These are phyloP conservation scores for Mythimna lalbum DNA, from an alignment of 2,888 invertebrate species.

Conservation along the genomic window DNA sequence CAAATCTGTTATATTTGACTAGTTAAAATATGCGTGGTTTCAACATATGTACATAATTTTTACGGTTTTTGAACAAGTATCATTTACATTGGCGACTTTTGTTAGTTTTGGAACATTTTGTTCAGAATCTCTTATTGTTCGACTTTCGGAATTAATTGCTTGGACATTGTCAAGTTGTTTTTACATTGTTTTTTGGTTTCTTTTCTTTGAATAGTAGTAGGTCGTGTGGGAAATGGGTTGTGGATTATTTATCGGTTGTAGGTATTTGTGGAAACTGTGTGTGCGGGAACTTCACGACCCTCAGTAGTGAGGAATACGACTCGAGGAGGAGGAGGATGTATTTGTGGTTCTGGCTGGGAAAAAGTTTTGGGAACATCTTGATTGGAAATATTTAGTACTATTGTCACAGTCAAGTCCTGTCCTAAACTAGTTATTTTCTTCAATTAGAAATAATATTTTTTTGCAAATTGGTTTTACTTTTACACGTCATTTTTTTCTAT, in stretches of 20 bases:
- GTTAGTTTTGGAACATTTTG: constrained; percentile 62
- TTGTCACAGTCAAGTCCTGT: background rate
- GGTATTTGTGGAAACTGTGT: too few relatives aligned
- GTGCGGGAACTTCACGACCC: too few relatives aligned
- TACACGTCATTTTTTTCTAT: too few relatives aligned
- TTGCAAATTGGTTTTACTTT: background rate
- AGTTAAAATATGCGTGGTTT: constrained; percentile 65
- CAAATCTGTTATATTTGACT: constrained; percentile 83
- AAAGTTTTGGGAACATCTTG: constrained; percentile 22
- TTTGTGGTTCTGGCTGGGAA: constrained; percentile 31
- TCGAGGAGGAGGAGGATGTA: too few relatives aligned
- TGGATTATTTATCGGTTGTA: constrained; percentile 55
- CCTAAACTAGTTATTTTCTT: too few relatives aligned
- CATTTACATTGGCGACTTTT: constrained; percentile 67
- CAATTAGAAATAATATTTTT: background rate
- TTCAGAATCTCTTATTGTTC: constrained; percentile 62
- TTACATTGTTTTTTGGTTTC: constrained; percentile 54
- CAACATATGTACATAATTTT: constrained; percentile 81
- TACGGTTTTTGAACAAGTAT: constrained; percentile 73
- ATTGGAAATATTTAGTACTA: constrained; percentile 10
- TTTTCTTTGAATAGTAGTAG: constrained; percentile 55
- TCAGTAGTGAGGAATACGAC: too few relatives aligned
- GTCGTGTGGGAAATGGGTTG: constrained; percentile 55
- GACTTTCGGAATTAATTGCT: constrained; percentile 74
- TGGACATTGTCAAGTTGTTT: constrained; percentile 57